Evolutionary conservation across 2,113 vertebrate genomes (phyloP), one percentile per base, ranked within the genome.

Genomic region (Catharus fuscescens): DNA sequence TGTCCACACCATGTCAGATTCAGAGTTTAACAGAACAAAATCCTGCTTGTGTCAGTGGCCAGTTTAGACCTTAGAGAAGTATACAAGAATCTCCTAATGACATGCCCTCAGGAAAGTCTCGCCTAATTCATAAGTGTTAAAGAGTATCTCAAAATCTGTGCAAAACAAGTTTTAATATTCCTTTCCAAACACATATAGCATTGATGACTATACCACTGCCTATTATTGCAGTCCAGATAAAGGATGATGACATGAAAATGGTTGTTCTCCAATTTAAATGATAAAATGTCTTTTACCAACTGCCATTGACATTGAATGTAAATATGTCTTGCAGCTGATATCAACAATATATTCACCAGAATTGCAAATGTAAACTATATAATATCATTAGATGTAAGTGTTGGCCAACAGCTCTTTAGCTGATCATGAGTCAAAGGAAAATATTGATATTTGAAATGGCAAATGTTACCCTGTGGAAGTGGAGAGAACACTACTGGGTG

Each of bases 361-460:
- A 88, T 0, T 73, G 56, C 42, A 90, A 86, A 83, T 69, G 62
- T 12, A 80, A 91, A 31, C 32, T 62, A 13, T 21, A 26, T 60
- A 26, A 24, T 81, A 64, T 57, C 45, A 73, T 14, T 66, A 34
- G 69, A 79, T 79, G n/a, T 14, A 79, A 56, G 12, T 84, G 66
- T 79, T 86, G 77, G 64, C 76, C 70, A 84, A 65, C 32, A 72
- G 48, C 54, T 95, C 47, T 93, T 91, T 82, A 66, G 42, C 42
- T 93, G 87, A 80, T 86, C 64, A 6, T 69, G 86, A 93, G 57
- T 94, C 64, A 88, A 69, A 80, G 59, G 56, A 44, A 95, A 95
- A 88, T 89, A 91, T 12, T 96, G 88, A 85, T 94, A 80, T 94
- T 88, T 91, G 70, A 94, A 93, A 90, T 70, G 78, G 62, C 64